These are phyloP conservation scores for Thomomys bottae DNA, from an alignment of 2,113 vertebrate genomes.

Conservation along the genomic window DNA sequence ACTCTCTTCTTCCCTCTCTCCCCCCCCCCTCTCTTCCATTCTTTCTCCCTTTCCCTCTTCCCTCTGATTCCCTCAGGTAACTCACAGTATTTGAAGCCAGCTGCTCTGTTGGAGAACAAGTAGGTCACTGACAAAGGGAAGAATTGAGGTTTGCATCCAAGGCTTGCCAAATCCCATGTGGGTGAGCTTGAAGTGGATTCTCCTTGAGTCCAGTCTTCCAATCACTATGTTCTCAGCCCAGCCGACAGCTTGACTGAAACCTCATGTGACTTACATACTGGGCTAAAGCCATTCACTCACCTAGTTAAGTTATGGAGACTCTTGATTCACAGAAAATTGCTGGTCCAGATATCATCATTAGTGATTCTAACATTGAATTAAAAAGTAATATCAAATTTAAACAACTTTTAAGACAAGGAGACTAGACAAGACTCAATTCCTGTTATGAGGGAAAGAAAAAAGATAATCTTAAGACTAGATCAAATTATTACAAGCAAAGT, in stretches of 20 bases:
- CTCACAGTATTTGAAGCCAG: not conserved
- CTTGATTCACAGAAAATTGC: not conserved
- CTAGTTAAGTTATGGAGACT: not conserved
- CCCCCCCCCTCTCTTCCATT: not conserved
- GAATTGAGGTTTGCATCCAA: not conserved
- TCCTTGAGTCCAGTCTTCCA: not conserved
- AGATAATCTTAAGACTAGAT: slow-evolving; percentile 28
- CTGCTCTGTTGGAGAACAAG: not conserved
- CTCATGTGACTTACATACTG: not conserved
- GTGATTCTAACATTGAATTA: slow-evolving; percentile 48
- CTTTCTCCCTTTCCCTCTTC: not conserved
- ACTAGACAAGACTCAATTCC: slow-evolving; percentile 32
- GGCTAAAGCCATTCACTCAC: not conserved
- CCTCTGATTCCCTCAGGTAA: not conserved
- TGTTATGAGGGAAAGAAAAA: slow-evolving; percentile 20
- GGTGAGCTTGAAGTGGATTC: not conserved
- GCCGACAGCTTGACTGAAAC: not conserved
- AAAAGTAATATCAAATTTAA: slow-evolving; percentile 50
- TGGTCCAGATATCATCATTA: slow-evolving; percentile 6
- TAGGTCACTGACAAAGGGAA: not conserved
- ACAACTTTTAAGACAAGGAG: slow-evolving; percentile 29
- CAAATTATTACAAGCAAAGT: slow-evolving; percentile 26
- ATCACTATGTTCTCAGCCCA: not conserved
- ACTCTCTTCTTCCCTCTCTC: too few relatives aligned
- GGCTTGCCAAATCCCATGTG: not conserved